phyloP scores from a whole-genome alignment of 1,140 invertebrate species.

The Melipona quadrifasciata region DNA sequence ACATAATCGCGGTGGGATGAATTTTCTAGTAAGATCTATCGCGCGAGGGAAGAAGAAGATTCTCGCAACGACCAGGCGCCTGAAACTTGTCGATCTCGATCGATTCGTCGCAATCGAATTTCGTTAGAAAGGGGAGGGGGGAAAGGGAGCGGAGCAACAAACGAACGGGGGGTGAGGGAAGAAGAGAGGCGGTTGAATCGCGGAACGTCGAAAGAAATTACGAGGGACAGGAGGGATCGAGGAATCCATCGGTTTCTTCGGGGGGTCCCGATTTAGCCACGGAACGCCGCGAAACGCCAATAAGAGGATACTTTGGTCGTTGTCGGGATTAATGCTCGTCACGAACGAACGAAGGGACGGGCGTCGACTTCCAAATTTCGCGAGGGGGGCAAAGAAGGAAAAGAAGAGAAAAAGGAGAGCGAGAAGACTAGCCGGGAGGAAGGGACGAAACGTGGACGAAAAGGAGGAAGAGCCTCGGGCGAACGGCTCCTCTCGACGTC shows the following conservation, averaged over 20 bases:
- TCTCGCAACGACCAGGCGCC: too few species aligned
- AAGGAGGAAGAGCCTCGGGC: slow-evolving; percentile 39
- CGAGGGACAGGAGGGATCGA: neutral
- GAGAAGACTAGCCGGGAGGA: neutral
- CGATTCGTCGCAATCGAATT: too few species aligned
- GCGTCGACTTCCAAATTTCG: slow-evolving; percentile 64
- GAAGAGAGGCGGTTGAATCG: neutral
- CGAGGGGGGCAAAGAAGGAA: neutral
- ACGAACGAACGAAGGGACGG: slow-evolving; percentile 47
- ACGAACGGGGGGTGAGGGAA: too few species aligned
- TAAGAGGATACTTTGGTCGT: slow-evolving; percentile 51
- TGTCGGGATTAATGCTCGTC: slow-evolving; percentile 56
- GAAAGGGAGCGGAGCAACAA: too few species aligned
- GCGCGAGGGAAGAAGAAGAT: too few species aligned
- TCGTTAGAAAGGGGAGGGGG: too few species aligned
- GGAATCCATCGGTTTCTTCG: slow-evolving; percentile 20
- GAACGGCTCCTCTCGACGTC: slow-evolving; percentile 61
- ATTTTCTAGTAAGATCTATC: too few species aligned
- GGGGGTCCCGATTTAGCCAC: slow-evolving; percentile 56
- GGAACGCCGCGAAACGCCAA: slow-evolving; percentile 47
- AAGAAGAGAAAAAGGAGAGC: neutral
- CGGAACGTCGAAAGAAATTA: neutral
- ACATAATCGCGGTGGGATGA: too few species aligned
- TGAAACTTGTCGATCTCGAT: too few species aligned
- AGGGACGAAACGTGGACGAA: slow-evolving; percentile 17